Evolutionary conservation across 2,888 invertebrate genomes (phyloP).

Genomic region (Meiosimyza platycephala): DNA sequence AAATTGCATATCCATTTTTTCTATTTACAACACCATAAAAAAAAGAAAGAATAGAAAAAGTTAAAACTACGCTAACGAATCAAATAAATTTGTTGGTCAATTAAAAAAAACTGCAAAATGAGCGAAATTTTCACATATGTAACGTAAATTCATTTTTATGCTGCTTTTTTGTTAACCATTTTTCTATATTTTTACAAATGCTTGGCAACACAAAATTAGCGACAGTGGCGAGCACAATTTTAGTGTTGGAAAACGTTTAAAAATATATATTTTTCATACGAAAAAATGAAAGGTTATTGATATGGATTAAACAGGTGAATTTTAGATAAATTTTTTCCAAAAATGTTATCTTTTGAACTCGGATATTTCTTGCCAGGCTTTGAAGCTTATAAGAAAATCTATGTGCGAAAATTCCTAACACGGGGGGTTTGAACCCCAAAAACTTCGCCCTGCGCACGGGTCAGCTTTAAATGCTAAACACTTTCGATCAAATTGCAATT

Average conservation of each 20-base stretch:
- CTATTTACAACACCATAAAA: not conserved
- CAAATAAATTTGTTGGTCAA: slow-evolving; percentile 68
- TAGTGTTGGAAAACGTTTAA: slow-evolving; percentile 9
- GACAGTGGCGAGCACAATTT: not conserved
- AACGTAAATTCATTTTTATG: slow-evolving; percentile 18
- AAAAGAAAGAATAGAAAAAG: not conserved
- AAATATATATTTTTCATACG: not conserved
- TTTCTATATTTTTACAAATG: slow-evolving; percentile 27
- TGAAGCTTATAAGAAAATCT: no score
- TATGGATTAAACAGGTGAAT: no score
- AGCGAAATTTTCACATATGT: slow-evolving; percentile 48
- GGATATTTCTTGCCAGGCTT: no score
- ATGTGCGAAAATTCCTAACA: no score
- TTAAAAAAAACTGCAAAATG: slow-evolving; percentile 66
- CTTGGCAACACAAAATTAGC: slow-evolving; percentile 30
- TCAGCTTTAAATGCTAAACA: no score
- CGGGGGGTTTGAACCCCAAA: no score
- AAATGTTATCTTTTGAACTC: no score
- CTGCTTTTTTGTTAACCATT: not conserved
- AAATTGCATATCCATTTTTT: not conserved
- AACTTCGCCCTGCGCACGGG: no score
- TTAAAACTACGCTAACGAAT: slow-evolving; percentile 63
- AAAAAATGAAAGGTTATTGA: no score
- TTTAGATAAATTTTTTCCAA: no score
- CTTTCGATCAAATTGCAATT: no score